Conservation (phyloP, 2,797 vertebrate species). For the Synanceia verrucosa region DNA sequence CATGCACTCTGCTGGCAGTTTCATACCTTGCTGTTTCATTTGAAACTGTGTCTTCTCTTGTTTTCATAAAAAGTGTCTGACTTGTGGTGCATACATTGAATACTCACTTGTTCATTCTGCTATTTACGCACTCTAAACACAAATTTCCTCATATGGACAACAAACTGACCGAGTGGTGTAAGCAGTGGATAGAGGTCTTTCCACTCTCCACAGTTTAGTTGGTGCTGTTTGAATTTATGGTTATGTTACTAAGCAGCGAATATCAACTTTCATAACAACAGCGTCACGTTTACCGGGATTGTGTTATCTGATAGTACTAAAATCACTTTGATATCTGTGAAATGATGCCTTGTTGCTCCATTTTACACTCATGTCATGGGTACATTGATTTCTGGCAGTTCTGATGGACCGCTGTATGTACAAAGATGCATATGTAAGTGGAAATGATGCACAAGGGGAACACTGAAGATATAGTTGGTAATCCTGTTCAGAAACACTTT, state of each 20-base stretch:
- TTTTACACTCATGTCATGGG: not conserved
- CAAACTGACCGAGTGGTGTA: conserved; percentile 23
- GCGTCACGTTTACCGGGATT: not conserved
- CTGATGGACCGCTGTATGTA: conserved; percentile 3
- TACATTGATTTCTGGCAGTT: conserved; percentile 14
- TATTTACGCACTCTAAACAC: conserved; percentile 36
- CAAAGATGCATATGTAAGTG: conserved; percentile 9
- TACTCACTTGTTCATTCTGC: conserved; percentile 18
- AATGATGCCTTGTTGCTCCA: not conserved
- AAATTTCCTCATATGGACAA: conserved; percentile 55
- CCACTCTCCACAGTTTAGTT: conserved; percentile 30
- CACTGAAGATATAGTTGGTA: no score
- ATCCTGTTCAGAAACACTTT: no score
- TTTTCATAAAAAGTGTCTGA: conserved; percentile 28
- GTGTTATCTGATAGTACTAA: not conserved
- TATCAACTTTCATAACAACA: conserved; percentile 44
- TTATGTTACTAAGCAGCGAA: conserved; percentile 56
- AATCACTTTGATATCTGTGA: not conserved
- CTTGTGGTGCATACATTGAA: conserved; percentile 20
- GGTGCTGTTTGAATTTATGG: conserved; percentile 44
- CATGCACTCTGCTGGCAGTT: not conserved
- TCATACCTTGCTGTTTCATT: not conserved
- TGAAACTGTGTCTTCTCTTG: not conserved
- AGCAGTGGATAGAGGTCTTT: conserved; percentile 39
- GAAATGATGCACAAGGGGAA: not conserved